Conservation (phyloP, 2,888 invertebrate species). For the Ochropleura leucogaster region DNA sequence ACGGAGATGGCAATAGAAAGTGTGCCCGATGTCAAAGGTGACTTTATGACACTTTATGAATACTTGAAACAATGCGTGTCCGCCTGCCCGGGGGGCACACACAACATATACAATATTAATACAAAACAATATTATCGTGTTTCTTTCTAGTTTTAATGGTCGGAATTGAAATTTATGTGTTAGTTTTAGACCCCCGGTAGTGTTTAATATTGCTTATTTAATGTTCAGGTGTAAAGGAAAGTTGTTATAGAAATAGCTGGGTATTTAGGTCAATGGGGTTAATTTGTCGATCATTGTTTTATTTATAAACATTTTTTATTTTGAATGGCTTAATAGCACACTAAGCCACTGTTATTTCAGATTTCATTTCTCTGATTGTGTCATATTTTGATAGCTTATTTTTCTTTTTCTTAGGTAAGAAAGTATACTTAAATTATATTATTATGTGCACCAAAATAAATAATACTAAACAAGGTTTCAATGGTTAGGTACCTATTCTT, state of each 20-base stretch:
- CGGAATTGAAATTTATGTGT: constrained; percentile 58
- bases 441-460: background rate
- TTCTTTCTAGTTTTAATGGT: constrained; percentile 51
- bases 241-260: constrained; percentile 39
- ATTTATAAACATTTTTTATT: constrained; percentile 17
- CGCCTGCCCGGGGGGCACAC: constrained; percentile 56
- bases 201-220: constrained; percentile 51
- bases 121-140: constrained; percentile 46
- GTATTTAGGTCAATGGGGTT: constrained; percentile 41
- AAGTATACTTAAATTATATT: background rate
- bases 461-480: background rate
- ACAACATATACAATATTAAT: constrained; percentile 42
- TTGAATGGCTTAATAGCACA: background rate
- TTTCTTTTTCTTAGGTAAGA: background rate
- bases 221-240: constrained; percentile 38
- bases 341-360: background rate
- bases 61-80: constrained; percentile 50
- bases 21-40: constrained; percentile 48
- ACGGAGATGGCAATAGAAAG: constrained; percentile 28
- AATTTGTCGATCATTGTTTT: constrained; percentile 29
- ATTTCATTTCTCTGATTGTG: background rate
- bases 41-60: constrained; percentile 39
- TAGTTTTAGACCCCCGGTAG: constrained; percentile 62
- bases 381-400: background rate
- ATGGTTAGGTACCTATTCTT: constrained; percentile 2